Percentiles rank a stretch among this genome's conserved stretches.
Evolutionary conservation across 1,140 invertebrate genomes (phyloP).

Genomic region (Lordiphosa stackelbergi): DNA sequence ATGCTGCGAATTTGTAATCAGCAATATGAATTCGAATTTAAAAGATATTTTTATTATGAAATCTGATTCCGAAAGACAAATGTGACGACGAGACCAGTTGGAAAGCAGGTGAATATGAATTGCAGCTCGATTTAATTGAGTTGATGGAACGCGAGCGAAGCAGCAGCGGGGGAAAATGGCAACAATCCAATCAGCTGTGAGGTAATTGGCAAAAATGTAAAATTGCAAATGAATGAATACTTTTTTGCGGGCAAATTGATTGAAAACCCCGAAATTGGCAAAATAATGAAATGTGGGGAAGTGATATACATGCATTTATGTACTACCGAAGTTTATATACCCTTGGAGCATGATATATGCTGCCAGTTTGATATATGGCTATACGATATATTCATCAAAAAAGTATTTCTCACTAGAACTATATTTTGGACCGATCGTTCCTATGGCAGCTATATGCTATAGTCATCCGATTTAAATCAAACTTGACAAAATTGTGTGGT

Average conservation of each 20-base stretch:
- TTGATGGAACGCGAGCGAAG: slow-evolving; percentile 41
- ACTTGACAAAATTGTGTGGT: too few species aligned
- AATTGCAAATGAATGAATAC: slow-evolving; percentile 62
- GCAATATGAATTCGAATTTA: slow-evolving; percentile 65
- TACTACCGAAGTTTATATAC: too few species aligned
- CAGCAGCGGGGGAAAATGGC: slow-evolving; percentile 26
- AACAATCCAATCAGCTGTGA: slow-evolving; percentile 68
- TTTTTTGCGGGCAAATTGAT: slow-evolving; percentile 61
- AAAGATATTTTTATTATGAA: slow-evolving; percentile 48
- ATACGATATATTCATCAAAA: too few species aligned
- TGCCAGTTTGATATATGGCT: too few species aligned
- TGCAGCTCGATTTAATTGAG: slow-evolving; percentile 70
- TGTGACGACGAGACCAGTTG: slow-evolving; percentile 15
- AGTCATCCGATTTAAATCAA: too few species aligned
- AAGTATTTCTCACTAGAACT: too few species aligned
- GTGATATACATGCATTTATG: too few species aligned
- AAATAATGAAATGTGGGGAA: slow-evolving; percentile 42
- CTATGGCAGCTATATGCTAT: too few species aligned
- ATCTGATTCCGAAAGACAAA: slow-evolving; percentile 31
- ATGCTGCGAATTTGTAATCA: slow-evolving; percentile 74
- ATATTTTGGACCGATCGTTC: too few species aligned
- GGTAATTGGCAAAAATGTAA: slow-evolving; percentile 68
- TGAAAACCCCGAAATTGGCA: slow-evolving; percentile 61
- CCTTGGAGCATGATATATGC: too few species aligned
- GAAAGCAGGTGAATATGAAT: slow-evolving; percentile 57